Base-by-base conservation (phyloP, 2,888 invertebrate species). In the Cryptus armator region DNA sequence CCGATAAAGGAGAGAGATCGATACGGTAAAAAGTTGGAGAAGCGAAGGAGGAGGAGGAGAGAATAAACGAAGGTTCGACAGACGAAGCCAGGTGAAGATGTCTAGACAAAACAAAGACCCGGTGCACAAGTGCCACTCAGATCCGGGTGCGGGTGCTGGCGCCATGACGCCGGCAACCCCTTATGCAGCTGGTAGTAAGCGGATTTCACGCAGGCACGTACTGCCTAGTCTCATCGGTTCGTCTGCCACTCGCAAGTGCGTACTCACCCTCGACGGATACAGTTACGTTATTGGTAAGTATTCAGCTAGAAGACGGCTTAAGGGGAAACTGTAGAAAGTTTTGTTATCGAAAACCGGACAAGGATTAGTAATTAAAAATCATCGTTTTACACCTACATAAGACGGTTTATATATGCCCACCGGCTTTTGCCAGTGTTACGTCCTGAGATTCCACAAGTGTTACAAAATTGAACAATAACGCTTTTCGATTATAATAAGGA, bases 221-320 rank as follows among this genome's bases (percentile, higher is more conserved):
- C 89, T 83, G 91, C 88, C 90, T 90, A 90, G 92, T 92, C 90
- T 92, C 92, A 91, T 93, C 93, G 91, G 89, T 94, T 95, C 90
- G 44, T 87, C 93, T 70, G 96, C 96, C 84, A 95, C 97, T 32
- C 95, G 97, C 92, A 97, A 97, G 94, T 98, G 97, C 94, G 96
- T 97, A 86, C 96, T 97, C 88, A 97, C 97, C 67, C 95, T 98
- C 89, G 97, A 97, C 93, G 97, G 97, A 90, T 97, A 97, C 94
- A 97, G 97, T 87, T 98, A 98, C 94, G 97, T 97, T 90, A 98
- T 98, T 95, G 97, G 98, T 97, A 94, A 96, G 96, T 95, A 67
- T 56, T 37, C 12, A 32, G 44, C n/a, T 24, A 29, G 9, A 70
- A 48, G 62, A 62, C 29, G 6, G 62, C 14, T 62, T 24, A n/a